Evolutionary conservation across 1,140 invertebrate species (phyloP).

Genomic region (Monomorium pharaonis): DNA sequence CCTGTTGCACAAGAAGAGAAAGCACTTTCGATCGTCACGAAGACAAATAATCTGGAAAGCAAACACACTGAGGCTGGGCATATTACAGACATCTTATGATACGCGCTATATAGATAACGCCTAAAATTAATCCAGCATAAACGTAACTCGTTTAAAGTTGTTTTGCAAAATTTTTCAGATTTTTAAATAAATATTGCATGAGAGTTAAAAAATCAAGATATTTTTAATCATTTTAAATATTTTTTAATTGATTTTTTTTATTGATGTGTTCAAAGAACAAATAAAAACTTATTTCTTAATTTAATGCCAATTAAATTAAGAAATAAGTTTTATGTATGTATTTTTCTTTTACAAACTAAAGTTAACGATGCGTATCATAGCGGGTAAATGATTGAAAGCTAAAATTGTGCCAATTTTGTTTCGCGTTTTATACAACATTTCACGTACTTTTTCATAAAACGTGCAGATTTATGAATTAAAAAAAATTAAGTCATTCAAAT

Average conservation of each 20-base stretch:
- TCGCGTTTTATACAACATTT: not conserved
- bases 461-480: not conserved
- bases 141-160: not conserved
- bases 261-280: not conserved
- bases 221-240: not conserved
- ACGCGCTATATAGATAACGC: not conserved
- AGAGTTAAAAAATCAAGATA: not conserved
- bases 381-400: not conserved
- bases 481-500: not conserved
- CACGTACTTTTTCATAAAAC: not conserved
- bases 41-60: conserved; percentile 32
- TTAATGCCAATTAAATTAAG: no score
- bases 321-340: no score
- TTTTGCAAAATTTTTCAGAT: not conserved
- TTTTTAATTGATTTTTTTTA: not conserved
- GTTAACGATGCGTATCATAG: not conserved
- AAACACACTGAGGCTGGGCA: not conserved
- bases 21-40: conserved; percentile 34
- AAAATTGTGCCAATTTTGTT: not conserved
- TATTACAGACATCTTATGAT: not conserved
- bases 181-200: not conserved
- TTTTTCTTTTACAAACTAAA: not conserved
- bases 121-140: not conserved
- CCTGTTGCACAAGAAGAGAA: conserved; percentile 69
- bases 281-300: no score